phyloP scores from a whole-genome alignment of 1,140 invertebrate genomes.

The Lordiphosa collinella region DNA sequence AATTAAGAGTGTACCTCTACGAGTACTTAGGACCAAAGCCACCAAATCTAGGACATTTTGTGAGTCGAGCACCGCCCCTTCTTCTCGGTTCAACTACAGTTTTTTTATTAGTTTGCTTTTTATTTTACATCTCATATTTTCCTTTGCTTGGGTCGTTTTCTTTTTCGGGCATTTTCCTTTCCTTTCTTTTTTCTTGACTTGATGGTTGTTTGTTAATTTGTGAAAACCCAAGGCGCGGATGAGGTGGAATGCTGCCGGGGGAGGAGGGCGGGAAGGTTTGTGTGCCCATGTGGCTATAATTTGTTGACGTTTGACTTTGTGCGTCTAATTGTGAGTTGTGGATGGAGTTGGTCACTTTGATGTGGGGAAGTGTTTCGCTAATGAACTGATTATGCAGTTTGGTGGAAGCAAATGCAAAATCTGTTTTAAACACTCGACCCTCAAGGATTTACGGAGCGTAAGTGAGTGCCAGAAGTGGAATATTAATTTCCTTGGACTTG shows the following conservation, averaged over 20 bases:
- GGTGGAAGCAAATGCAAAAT: conserved; percentile 37
- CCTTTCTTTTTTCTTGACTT: conserved; percentile 44
- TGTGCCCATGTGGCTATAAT: conserved; percentile 74
- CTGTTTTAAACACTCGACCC: conserved; percentile 41
- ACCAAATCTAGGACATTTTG: too few species aligned
- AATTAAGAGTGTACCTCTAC: too few species aligned
- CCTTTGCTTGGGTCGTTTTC: conserved; percentile 30
- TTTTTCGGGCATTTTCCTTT: conserved; percentile 31
- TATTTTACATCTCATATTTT: conserved; percentile 32
- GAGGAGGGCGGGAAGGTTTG: conserved; percentile 13
- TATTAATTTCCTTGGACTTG: conserved; percentile 66
- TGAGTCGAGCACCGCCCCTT: not conserved
- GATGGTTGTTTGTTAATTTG: conserved; percentile 74
- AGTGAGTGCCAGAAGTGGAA: conserved; percentile 76
- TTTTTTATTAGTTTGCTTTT: conserved; percentile 5
- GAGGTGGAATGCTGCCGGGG: not conserved
- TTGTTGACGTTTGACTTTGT: conserved; percentile 78
- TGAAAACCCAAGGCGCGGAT: conserved; percentile 26
- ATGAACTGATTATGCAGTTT: conserved; percentile 71
- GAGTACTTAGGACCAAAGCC: too few species aligned
- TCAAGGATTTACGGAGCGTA: conserved; percentile 69
- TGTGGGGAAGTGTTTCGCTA: conserved; percentile 55
- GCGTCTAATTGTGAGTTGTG: conserved; percentile 70
- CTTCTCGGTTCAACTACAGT: not conserved
- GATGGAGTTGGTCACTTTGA: conserved; percentile 68